phyloP scores from a whole-genome alignment of 2,113 vertebrate species.

The Misgurnus mizolepis region DNA sequence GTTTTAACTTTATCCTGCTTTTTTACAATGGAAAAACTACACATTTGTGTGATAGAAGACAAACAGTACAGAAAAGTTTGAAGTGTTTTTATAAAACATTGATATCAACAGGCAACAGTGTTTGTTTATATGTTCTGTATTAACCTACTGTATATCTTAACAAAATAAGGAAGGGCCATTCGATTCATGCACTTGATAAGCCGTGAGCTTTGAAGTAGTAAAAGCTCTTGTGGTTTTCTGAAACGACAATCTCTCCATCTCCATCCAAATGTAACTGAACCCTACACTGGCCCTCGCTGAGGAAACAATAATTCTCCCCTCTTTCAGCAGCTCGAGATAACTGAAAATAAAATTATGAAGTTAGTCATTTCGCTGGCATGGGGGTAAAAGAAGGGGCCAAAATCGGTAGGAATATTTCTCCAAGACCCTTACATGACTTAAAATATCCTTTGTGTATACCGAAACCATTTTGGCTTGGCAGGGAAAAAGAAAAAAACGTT shows the following conservation, averaged over 20 bases:
- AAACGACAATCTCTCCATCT: conserved; percentile 49
- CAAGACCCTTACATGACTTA: conserved; percentile 26
- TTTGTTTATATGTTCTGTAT: conserved; percentile 48
- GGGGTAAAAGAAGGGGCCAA: conserved; percentile 15
- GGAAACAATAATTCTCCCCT: conserved; percentile 51
- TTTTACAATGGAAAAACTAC: not conserved
- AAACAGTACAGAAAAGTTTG: conserved; percentile 16
- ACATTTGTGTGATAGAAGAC: not conserved
- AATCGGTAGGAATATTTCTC: conserved; percentile 32
- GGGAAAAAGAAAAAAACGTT: conserved; percentile 18
- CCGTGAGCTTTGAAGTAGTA: conserved; percentile 51
- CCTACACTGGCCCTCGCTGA: conserved; percentile 32
- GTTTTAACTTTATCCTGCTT: too few species aligned
- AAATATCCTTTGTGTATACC: conserved; percentile 37
- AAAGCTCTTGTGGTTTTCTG: conserved; percentile 41
- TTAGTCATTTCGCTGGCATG: conserved; percentile 32
- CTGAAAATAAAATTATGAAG: conserved; percentile 41
- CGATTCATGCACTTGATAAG: conserved; percentile 50
- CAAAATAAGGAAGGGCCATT: conserved; percentile 48
- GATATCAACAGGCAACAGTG: conserved; percentile 36
- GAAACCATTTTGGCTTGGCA: conserved; percentile 13
- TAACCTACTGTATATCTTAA: conserved; percentile 41
- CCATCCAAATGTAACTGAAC: conserved; percentile 49
- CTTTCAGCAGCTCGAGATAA: conserved; percentile 44
- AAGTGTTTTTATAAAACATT: conserved; percentile 42